These are phyloP conservation scores for Mastacembelus armatus DNA, from an alignment of 2,797 vertebrate genomes.

Conservation along the genomic window DNA sequence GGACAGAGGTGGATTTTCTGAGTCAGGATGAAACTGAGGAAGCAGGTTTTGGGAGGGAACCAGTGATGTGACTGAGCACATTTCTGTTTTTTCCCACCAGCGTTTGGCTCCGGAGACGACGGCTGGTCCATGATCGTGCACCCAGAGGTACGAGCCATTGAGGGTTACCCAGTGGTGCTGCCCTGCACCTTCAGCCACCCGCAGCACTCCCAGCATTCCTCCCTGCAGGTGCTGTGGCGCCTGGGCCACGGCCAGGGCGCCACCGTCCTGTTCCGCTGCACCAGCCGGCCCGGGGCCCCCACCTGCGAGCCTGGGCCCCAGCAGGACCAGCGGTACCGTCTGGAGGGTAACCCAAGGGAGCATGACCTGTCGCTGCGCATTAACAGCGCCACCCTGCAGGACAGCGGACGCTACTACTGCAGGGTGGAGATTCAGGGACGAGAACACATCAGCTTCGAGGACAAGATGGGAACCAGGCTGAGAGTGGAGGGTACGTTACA, in stretches of 20 bases:
- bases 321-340: slow-evolving; percentile 89
- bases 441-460: slow-evolving; percentile 87
- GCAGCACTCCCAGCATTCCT: slow-evolving; percentile 87
- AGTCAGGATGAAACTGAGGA: no score
- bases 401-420: slow-evolving; percentile 92
- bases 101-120: slow-evolving; percentile 73
- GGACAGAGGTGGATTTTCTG: no score
- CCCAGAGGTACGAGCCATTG: slow-evolving; percentile 85
- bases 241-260: slow-evolving; percentile 84
- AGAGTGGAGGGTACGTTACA: slow-evolving; percentile 84
- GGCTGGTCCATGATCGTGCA: slow-evolving; percentile 90
- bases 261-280: slow-evolving; percentile 86
- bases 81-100: slow-evolving; percentile 9
- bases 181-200: slow-evolving; percentile 94
- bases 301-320: slow-evolving; percentile 84
- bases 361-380: slow-evolving; percentile 93
- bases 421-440: slow-evolving; percentile 88
- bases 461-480: slow-evolving; percentile 89
- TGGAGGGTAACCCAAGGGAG: slow-evolving; percentile 90
- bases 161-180: slow-evolving; percentile 88
- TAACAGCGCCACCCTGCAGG: slow-evolving; percentile 86
- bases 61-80: no score
- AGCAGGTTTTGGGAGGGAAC: no score
- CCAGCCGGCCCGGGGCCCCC: slow-evolving; percentile 78
- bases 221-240: slow-evolving; percentile 90